These are phyloP conservation scores for Otus sunia DNA, from an alignment of 2,113 vertebrate species.

Conservation along the genomic window DNA sequence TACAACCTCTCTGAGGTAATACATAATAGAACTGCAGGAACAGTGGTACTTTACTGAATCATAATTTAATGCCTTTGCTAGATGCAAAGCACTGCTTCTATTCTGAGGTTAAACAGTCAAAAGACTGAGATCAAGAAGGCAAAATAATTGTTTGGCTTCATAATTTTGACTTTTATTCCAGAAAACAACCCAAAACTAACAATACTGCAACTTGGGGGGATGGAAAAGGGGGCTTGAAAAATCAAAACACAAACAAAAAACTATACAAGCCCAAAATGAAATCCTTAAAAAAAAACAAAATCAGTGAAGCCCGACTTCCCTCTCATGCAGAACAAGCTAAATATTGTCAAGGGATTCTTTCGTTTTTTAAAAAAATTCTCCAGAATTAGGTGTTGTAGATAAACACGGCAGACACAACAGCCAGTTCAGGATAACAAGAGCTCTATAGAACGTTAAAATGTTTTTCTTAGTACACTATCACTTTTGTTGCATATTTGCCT, in stretches of 20 bases:
- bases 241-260: background rate
- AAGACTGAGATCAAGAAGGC: background rate
- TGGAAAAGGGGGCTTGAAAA: background rate
- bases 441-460: background rate
- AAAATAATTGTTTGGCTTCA: background rate
- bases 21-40: background rate
- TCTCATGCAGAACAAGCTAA: background rate
- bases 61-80: background rate
- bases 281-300: background rate
- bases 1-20: background rate
- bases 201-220: background rate
- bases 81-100: background rate
- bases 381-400: background rate
- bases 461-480: background rate
- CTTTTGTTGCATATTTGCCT: background rate
- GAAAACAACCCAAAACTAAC: rapidly evolving
- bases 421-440: background rate
- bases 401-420: rapidly evolving
- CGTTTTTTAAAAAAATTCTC: background rate
- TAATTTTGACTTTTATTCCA: background rate
- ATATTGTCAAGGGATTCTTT: background rate
- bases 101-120: background rate
- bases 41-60: background rate
- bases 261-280: background rate
- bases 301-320: background rate